Percentiles rank a stretch among this genome's conserved stretches.
Evolutionary conservation across 2,113 vertebrate species (phyloP).

Genomic region (Tretioscincus oriximinensis): DNA sequence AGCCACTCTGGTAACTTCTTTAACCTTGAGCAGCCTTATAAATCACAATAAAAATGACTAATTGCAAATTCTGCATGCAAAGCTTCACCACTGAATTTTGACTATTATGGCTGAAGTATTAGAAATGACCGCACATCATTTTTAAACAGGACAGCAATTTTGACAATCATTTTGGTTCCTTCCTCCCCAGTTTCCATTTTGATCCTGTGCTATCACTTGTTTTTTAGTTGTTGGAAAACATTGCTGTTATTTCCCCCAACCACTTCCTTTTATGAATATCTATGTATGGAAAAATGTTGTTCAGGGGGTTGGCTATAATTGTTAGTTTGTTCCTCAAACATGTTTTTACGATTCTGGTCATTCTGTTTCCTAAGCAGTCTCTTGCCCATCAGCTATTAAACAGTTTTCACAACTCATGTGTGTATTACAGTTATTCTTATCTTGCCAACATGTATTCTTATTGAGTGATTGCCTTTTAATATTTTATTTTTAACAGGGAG

Average conservation of each 20-base stretch:
- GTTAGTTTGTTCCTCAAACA: neutral
- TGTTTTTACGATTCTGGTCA: neutral
- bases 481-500: neutral
- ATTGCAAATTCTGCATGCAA: too few relatives aligned
- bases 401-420: neutral
- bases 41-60: too few relatives aligned
- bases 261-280: neutral
- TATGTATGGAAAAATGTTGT: neutral
- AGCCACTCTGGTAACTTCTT: too few relatives aligned
- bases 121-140: too few relatives aligned
- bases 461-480: neutral
- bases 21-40: too few relatives aligned
- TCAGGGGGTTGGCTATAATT: neutral
- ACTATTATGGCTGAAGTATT: neutral
- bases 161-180: too few relatives aligned
- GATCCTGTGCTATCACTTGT: neutral
- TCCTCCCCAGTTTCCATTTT: neutral
- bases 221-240: neutral
- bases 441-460: neutral
- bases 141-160: too few relatives aligned
- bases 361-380: neutral
- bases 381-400: neutral
- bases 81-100: too few relatives aligned
- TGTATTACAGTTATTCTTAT: fast-evolving
- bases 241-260: neutral